Base-by-base conservation (phyloP, 2,888 invertebrate species). In the Mantis religiosa region DNA sequence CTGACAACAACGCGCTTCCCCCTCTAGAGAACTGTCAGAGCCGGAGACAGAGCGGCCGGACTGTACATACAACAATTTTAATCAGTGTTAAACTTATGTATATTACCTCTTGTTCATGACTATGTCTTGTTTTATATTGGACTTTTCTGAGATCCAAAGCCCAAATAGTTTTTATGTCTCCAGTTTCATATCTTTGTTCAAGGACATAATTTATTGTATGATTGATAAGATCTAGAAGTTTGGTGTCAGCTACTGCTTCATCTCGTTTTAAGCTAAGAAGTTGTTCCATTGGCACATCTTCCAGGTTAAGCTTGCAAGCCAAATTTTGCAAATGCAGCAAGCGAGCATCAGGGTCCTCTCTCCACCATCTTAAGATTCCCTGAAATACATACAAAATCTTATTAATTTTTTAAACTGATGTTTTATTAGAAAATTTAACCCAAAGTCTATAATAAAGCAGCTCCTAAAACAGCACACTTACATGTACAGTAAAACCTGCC, bases 291-390 rank as follows among this genome's bases (percentile, higher is more conserved):
- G 91, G 91, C 71, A 92, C 91, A 89, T 91, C 90, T 89, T 91
- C 90, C 83, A 92, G 90, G 89, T 91, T 90, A 28, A 91, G 88
- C 90, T 90, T 91, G 83, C 89, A 89, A 82, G 91, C 30, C 85
- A 92, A 91, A 83, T 89, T 89, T 86, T 90, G 90, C 81, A 91
- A 89, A 88, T 90, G 90, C 12, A 90, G 84, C 41, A 90, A 90
- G 47, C 92, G 90, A n/a, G 89, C 90, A 25, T 89, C 89, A 28
- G 54, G 86, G 87, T 91, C 91, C 88, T 90, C 89, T 88, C 91
- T 91, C 41, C 91, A 90, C 92, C 92, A 92, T 47, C 91, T 90
- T 15, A 92, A 81, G 30, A 92, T 89, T 83, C 91, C 91, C 91
- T 91, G 81, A 14, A 89, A 88, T 41, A 41, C n/a, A 86, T 15